phyloP scores from a whole-genome alignment of 2,113 vertebrate genomes.

The Bubo blakistoni region DNA sequence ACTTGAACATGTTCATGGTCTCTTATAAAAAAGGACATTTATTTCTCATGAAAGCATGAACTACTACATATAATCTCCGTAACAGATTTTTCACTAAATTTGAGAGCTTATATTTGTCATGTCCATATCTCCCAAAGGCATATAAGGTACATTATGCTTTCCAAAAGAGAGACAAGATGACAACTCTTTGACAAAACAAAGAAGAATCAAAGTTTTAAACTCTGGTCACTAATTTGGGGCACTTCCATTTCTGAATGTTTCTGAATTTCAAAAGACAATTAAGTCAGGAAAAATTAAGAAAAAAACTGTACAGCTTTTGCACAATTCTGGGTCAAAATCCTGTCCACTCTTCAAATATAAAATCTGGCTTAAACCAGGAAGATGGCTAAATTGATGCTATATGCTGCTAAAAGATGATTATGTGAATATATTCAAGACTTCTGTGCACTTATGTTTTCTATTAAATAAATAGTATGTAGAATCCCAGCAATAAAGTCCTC shows the following conservation, averaged over 20 bases:
- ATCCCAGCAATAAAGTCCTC: background rate
- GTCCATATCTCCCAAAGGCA: background rate
- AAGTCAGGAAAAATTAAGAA: background rate
- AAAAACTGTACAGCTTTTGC: background rate
- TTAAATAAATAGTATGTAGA: background rate
- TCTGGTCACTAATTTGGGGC: background rate
- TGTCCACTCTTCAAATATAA: background rate
- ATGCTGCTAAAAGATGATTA: background rate
- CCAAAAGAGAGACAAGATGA: background rate
- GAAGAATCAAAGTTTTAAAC: background rate
- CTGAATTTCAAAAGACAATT: background rate
- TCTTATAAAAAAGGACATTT: background rate
- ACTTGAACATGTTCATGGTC: background rate
- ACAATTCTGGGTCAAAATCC: background rate
- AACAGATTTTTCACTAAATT: background rate
- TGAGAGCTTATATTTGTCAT: background rate
- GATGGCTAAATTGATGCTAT: background rate
- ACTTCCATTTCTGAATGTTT: background rate
- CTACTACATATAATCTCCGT: background rate
- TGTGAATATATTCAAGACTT: background rate
- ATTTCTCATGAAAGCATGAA: background rate
- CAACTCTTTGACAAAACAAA: background rate
- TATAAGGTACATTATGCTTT: background rate
- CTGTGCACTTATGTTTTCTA: background rate
- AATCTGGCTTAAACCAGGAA: background rate